A percentile compares a stretch with the other conserved stretches of the same genome.
phyloP scores from a whole-genome alignment of 2,113 vertebrate genomes.

The Peromyscus polionotus region DNA sequence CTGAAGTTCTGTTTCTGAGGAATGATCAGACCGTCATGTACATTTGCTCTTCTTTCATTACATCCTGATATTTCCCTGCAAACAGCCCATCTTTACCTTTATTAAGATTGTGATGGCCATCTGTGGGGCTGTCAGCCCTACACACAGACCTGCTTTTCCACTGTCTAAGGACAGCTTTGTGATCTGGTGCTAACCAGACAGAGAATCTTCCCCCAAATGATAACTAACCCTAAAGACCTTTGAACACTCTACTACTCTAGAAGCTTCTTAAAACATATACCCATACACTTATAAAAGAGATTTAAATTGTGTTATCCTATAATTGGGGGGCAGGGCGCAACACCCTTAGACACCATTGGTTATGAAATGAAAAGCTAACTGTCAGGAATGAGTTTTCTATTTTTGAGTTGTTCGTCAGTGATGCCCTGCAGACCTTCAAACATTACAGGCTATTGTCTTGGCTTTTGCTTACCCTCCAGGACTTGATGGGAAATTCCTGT shows the following conservation, averaged over 20 bases:
- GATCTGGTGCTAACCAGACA: constrained; percentile 63
- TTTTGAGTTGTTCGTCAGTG: background rate
- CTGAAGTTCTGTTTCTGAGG: background rate
- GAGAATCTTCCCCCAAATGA: background rate
- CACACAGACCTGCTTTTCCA: constrained; percentile 8
- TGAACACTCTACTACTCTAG: background rate
- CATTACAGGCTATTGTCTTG: background rate
- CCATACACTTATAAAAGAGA: background rate
- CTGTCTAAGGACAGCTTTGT: constrained; percentile 6
- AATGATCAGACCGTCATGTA: background rate
- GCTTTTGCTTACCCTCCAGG: background rate
- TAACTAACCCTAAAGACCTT: background rate
- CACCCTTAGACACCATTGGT: background rate
- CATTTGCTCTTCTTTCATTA: constrained; percentile 9
- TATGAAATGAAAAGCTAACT: background rate
- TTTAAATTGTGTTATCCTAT: background rate
- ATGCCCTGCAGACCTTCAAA: background rate
- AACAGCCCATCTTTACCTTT: background rate
- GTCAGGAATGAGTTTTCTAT: background rate
- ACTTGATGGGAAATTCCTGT: background rate
- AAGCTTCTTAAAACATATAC: background rate
- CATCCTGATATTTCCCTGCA: constrained; percentile 23
- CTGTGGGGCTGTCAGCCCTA: background rate
- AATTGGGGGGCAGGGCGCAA: background rate
- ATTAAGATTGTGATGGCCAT: background rate